Conservation (phyloP, 2,797 vertebrate genomes). For the Varecia variegata region DNA sequence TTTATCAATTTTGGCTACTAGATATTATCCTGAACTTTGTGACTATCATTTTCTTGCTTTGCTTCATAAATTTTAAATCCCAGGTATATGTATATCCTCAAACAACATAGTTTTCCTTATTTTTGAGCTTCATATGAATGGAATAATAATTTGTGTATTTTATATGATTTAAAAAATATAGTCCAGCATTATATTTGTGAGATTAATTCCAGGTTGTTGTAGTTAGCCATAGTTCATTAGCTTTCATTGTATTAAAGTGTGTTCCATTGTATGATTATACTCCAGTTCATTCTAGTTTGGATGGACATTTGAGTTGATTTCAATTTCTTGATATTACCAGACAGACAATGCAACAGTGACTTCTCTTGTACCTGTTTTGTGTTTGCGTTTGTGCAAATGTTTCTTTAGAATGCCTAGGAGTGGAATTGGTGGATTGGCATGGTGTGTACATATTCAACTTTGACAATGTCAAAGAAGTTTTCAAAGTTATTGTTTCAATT, state of each 20-base stretch:
- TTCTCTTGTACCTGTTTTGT: not conserved
- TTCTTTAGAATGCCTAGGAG: not conserved
- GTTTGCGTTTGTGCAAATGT: not conserved
- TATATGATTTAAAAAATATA: slow-evolving; percentile 34
- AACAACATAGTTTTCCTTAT: slow-evolving; percentile 12
- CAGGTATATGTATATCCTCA: not conserved
- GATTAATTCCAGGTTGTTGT: not conserved
- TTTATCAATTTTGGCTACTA: not conserved
- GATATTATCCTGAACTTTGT: not conserved
- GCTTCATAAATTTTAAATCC: slow-evolving; percentile 33
- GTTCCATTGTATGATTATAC: not conserved
- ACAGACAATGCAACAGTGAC: not conserved
- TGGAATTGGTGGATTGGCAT: not conserved
- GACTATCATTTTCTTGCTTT: slow-evolving; percentile 35
- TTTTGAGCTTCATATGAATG: slow-evolving; percentile 16
- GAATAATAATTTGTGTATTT: not conserved
- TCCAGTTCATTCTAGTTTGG: slow-evolving; percentile 5
- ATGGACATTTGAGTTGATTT: slow-evolving; percentile 46
- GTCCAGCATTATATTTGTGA: slow-evolving; percentile 30
- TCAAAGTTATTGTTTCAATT: slow-evolving; percentile 17
- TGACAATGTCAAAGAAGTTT: not conserved
- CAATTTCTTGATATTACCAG: slow-evolving; percentile 2
- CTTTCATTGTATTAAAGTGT: not conserved
- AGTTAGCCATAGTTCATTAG: slow-evolving; percentile 24
- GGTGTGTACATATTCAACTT: not conserved